Conservation (phyloP, 1,140 invertebrate species). For the Rhagoletis pomonella region DNA sequence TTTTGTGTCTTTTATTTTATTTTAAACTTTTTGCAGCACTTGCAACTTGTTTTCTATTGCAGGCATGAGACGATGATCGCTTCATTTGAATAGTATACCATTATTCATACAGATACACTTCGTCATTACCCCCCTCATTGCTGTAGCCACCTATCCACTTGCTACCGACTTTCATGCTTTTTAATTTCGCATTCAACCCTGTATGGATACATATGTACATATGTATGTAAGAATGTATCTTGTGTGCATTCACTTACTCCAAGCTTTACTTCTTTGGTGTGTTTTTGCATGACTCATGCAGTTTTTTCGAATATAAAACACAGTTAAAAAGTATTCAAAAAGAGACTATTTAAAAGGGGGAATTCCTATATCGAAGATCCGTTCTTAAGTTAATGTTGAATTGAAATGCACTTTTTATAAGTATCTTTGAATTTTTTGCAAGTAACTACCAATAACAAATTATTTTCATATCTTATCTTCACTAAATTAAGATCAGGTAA, state of each 20-base stretch:
- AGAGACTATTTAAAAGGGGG: too few species aligned
- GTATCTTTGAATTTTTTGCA: too few species aligned
- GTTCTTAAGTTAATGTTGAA: too few species aligned
- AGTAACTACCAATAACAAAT: too few species aligned
- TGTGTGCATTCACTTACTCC: neutral
- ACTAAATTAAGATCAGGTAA: too few species aligned
- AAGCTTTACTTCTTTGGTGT: neutral
- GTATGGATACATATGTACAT: neutral
- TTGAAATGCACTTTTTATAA: too few species aligned
- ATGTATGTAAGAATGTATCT: neutral
- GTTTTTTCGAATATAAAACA: too few species aligned
- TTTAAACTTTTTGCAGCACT: constrained; percentile 14
- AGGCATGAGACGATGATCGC: neutral
- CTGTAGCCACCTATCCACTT: neutral
- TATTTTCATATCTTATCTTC: too few species aligned
- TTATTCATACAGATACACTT: neutral
- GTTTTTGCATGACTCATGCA: too few species aligned
- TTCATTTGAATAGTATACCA: constrained; percentile 28
- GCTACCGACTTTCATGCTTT: too few species aligned
- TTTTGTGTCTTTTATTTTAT: neutral
- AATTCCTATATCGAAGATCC: too few species aligned
- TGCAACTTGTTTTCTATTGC: constrained; percentile 15
- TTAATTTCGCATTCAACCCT: constrained; percentile 49
- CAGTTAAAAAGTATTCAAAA: too few species aligned
- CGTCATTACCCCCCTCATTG: neutral